Evolutionary conservation across 2,797 vertebrate genomes (phyloP).

Genomic region (Mormyrus proboscirostris): DNA sequence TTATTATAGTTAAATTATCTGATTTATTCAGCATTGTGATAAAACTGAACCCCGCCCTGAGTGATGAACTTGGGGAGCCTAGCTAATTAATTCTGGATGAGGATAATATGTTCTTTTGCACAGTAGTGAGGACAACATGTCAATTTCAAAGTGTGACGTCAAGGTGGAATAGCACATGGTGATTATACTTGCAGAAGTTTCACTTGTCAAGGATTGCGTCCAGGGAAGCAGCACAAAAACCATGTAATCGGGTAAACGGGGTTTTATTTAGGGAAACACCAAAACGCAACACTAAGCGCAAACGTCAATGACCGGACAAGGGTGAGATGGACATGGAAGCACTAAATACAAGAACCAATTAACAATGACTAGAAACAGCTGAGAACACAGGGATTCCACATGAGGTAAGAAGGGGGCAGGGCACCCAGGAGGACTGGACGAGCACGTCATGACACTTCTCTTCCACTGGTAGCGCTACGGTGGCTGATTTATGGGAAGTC

Average conservation of each 20-base stretch:
- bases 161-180: background rate
- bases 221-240: no score
- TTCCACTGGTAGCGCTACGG: background rate
- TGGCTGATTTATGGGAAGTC: background rate
- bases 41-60: constrained; percentile 28
- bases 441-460: background rate
- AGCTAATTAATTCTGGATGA: constrained; percentile 25
- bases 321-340: no score
- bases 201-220: background rate
- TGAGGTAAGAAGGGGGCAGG: no score
- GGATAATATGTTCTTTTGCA: constrained; percentile 5
- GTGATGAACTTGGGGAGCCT: constrained; percentile 6
- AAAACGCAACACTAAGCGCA: no score
- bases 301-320: no score
- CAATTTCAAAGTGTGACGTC: background rate
- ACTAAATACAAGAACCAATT: no score
- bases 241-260: no score
- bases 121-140: background rate
- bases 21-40: constrained; percentile 29
- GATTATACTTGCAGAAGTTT: background rate
- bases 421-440: no score
- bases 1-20: constrained; percentile 8
- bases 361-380: no score
- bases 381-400: no score
- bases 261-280: no score